A percentile compares a stretch with the other conserved stretches of the same genome.
phyloP scores from a whole-genome alignment of 2,797 vertebrate species.

The Linurgus olivaceus region DNA sequence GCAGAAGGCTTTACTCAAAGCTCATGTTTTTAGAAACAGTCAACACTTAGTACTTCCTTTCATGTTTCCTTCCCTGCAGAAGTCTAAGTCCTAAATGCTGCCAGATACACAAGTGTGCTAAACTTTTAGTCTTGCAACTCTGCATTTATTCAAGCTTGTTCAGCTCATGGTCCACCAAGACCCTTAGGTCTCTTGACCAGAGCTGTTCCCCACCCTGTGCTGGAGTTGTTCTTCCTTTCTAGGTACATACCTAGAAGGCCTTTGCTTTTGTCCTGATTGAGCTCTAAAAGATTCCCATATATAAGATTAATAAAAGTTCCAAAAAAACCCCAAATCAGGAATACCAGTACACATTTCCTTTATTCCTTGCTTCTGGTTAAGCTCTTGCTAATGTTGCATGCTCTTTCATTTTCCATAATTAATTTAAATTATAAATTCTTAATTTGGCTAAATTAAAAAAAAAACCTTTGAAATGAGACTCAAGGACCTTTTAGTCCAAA shows the following conservation, averaged over 20 bases:
- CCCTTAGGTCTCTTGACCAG: not conserved
- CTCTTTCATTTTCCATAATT: not conserved
- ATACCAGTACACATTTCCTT: not conserved
- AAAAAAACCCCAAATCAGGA: not conserved
- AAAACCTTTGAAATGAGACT: not conserved
- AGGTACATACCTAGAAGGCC: not conserved
- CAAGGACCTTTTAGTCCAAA: not conserved
- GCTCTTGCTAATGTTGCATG: not conserved
- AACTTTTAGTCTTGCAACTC: not conserved
- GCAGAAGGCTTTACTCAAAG: not conserved
- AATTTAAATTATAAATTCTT: not conserved
- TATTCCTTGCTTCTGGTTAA: not conserved
- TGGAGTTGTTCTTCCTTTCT: not conserved
- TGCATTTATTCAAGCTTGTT: not conserved
- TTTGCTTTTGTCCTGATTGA: not conserved
- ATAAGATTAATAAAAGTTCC: not conserved
- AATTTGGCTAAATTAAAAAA: not conserved
- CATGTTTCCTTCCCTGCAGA: not conserved
- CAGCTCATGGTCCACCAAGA: not conserved
- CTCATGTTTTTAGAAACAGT: not conserved
- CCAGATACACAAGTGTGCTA: not conserved
- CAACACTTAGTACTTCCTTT: not conserved
- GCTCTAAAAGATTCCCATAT: not conserved
- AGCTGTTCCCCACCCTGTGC: not conserved
- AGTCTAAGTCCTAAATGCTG: not conserved